phyloP scores from a whole-genome alignment of 2,797 vertebrate genomes.

The Etheostoma perlongum region DNA sequence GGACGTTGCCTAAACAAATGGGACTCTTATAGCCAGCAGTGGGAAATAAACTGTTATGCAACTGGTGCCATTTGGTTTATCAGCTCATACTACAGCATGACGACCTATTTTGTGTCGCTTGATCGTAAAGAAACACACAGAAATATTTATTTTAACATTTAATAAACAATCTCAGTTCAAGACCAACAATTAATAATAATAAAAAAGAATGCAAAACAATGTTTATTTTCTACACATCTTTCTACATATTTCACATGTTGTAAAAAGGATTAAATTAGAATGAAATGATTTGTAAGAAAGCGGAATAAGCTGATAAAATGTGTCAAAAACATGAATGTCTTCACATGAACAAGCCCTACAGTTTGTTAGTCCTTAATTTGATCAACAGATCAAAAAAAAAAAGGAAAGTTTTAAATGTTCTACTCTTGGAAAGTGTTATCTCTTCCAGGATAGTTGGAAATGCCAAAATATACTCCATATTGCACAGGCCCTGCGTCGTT shows the following conservation, averaged over 20 bases:
- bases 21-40: background rate
- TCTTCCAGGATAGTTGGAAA: slow-evolving; percentile 17
- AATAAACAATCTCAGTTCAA: slow-evolving; percentile 67
- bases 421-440: background rate
- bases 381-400: background rate
- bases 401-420: background rate
- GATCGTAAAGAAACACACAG: slow-evolving; percentile 24
- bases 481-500: slow-evolving; percentile 42
- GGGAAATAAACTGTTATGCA: background rate
- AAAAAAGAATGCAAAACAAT: slow-evolving; percentile 64
- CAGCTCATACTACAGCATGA: slow-evolving; percentile 3
- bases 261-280: slow-evolving; percentile 57
- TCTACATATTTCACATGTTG: slow-evolving; percentile 59
- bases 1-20: background rate
- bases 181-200: slow-evolving; percentile 47
- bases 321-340: slow-evolving; percentile 11
- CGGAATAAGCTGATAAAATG: slow-evolving; percentile 26
- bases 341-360: background rate
- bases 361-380: background rate
- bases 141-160: slow-evolving; percentile 54
- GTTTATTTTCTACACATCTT: slow-evolving; percentile 48
- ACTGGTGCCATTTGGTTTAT: background rate
- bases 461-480: slow-evolving; percentile 23
- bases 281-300: slow-evolving; percentile 44
- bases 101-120: background rate